A percentile compares a stretch with the other conserved stretches of the same genome.
Evolutionary conservation across 2,797 vertebrate species (phyloP).

Genomic region (Coregonus suidteri): DNA sequence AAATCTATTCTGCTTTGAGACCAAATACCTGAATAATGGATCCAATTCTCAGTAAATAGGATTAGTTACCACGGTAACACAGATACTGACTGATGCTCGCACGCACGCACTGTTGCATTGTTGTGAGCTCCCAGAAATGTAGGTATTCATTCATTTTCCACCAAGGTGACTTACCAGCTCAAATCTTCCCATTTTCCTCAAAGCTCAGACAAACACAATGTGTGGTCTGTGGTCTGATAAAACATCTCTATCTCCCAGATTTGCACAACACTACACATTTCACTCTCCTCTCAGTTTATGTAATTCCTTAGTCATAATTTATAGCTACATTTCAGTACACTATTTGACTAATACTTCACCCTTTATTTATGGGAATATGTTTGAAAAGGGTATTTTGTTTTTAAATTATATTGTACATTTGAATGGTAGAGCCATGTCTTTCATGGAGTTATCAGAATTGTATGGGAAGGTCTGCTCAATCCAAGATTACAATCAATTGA

Average conservation of each 20-base stretch:
- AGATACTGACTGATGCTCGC: neutral
- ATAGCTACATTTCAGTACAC: neutral
- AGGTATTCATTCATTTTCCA: conserved; percentile 19
- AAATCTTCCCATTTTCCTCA: conserved; percentile 9
- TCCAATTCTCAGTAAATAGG: conserved; percentile 53
- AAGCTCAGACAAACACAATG: neutral
- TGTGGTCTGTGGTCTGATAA: neutral
- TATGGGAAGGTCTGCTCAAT: too few relatives aligned
- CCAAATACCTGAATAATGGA: conserved; percentile 54
- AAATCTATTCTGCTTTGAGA: conserved; percentile 49
- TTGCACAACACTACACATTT: neutral
- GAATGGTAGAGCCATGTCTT: too few relatives aligned
- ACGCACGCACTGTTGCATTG: conserved; percentile 20
- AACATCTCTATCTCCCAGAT: neutral
- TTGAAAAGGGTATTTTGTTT: too few relatives aligned
- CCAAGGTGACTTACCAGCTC: conserved; percentile 30
- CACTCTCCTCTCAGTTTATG: neutral
- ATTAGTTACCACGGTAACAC: conserved; percentile 53
- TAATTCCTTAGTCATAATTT: neutral
- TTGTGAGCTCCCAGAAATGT: neutral
- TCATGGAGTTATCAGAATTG: too few relatives aligned
- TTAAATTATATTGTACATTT: too few relatives aligned
- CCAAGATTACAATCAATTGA: too few relatives aligned
- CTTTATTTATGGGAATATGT: neutral
- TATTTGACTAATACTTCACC: neutral